Percentiles rank a stretch among this genome's conserved stretches.
phyloP scores from a whole-genome alignment of 2,113 vertebrate genomes.

The Corythaixoides concolor region DNA sequence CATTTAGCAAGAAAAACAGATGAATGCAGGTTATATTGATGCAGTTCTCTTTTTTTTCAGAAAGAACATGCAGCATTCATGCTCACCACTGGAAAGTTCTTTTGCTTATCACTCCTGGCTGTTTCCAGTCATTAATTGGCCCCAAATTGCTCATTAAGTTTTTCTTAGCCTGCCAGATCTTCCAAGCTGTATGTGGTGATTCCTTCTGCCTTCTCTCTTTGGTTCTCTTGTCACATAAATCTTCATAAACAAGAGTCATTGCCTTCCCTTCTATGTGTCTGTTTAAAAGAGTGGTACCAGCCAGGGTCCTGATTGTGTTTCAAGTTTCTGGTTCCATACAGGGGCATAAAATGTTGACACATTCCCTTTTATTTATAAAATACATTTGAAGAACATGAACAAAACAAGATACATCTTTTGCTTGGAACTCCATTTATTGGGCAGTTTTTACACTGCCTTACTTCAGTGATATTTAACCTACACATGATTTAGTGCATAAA shows the following conservation, averaged over 20 bases:
- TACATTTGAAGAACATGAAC: background rate
- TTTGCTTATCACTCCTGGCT: slow-evolving; percentile 33
- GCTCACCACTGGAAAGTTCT: background rate
- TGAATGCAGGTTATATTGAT: background rate
- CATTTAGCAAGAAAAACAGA: background rate
- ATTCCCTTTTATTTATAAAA: background rate
- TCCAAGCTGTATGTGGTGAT: background rate
- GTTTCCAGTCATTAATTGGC: slow-evolving; percentile 41
- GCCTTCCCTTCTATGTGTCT: background rate
- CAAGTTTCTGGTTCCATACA: background rate
- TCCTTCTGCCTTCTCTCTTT: slow-evolving; percentile 38
- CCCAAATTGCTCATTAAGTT: slow-evolving; percentile 53
- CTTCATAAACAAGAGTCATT: slow-evolving; percentile 21
- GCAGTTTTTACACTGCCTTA: background rate
- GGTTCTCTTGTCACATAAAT: slow-evolving; percentile 40
- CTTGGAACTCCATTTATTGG: background rate
- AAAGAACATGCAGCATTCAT: background rate
- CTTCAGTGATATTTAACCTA: background rate
- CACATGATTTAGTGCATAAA: background rate
- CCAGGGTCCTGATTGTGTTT: background rate
- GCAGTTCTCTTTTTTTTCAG: background rate
- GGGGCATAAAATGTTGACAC: background rate
- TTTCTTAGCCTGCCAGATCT: slow-evolving; percentile 32
- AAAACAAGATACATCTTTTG: background rate
- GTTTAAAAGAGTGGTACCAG: background rate